Base-by-base conservation (phyloP, 1,140 invertebrate species). In the Dendroctonus ponderosae region DNA sequence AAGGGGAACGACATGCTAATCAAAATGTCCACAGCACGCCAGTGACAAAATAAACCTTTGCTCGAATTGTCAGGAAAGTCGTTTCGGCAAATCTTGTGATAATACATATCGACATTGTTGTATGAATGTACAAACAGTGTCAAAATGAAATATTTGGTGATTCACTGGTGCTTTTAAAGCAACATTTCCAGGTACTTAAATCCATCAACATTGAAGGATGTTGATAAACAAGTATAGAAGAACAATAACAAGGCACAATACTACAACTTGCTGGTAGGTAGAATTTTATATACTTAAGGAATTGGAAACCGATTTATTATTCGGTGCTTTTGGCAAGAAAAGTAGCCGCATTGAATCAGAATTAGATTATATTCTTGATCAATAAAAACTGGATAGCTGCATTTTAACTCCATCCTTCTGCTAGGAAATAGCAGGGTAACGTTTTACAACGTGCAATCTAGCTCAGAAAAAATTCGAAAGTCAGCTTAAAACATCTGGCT, bases 191-290 rank as follows among this genome's bases (percentile, higher is more conserved):
- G 26, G 26, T 26, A 26, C 26, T 26, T 26, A 26, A 26, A 26
- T 26, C 26, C 46, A 7, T 48, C 11, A 11, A 48, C 14, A 48
- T 48, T n/a, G 46, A 48, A 48, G 46, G 11, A 48, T 48, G 46
- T 8, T 14, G 11, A n/a, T 48, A 14, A 48, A n/a, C 46, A 14
- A 14, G 7, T 48, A n/a, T 48, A 48, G 11, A 40, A 56, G 37
- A 41, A 54, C 12, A 56, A 56, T 41, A 40, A 56, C 14, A 40
- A 56, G 39, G 37, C 37, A 56, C 53, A 44, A 58, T 58, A 44
- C 56, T n/a, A 58, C 46, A 58, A 58, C 7, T 26, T 58, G 46
- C 56, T 58, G 56, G 56, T 58, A 54, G 40, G 52, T 54, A 54
- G 5, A 51, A 12, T 12, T 7, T 51, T 26, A 26, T 26, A 26